phyloP scores from a whole-genome alignment of 2,888 invertebrate genomes.

The Microplitis deprimator region DNA sequence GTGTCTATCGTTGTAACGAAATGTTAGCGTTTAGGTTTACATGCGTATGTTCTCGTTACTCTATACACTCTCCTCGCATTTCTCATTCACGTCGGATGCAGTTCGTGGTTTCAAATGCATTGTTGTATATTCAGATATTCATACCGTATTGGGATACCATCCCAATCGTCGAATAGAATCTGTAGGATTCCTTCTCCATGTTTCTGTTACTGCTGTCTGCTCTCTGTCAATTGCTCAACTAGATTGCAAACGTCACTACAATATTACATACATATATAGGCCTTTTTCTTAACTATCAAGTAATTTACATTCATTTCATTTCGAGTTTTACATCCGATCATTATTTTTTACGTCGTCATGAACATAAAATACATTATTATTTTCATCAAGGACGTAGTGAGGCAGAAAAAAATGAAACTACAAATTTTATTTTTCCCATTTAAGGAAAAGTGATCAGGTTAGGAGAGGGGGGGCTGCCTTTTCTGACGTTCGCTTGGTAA shows the following conservation, averaged over 20 bases:
- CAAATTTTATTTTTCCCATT: too few relatives aligned
- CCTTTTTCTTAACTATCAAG: too few relatives aligned
- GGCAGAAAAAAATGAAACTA: too few relatives aligned
- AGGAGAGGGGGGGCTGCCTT: too few relatives aligned
- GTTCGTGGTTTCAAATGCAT: constrained; percentile 22
- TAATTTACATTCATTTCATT: too few relatives aligned
- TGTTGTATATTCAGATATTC: constrained; percentile 48
- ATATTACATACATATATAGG: not conserved
- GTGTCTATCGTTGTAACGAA: constrained; percentile 3
- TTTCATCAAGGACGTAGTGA: too few relatives aligned
- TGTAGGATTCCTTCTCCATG: constrained; percentile 52
- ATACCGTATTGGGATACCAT: constrained; percentile 35
- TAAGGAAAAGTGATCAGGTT: too few relatives aligned
- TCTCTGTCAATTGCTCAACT: not conserved
- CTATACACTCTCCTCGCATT: constrained; percentile 13
- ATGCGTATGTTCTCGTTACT: constrained; percentile 1
- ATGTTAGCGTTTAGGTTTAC: constrained; percentile 1
- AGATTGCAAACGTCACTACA: not conserved
- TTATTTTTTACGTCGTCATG: too few relatives aligned
- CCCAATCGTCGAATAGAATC: constrained; percentile 46
- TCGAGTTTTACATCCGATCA: too few relatives aligned
- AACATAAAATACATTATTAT: too few relatives aligned
- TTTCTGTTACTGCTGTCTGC: constrained; percentile 40
- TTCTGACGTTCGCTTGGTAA: too few relatives aligned
- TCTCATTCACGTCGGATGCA: constrained; percentile 19